Conservation (phyloP, 2,797 vertebrate species). For the Oryzias sinensis region DNA sequence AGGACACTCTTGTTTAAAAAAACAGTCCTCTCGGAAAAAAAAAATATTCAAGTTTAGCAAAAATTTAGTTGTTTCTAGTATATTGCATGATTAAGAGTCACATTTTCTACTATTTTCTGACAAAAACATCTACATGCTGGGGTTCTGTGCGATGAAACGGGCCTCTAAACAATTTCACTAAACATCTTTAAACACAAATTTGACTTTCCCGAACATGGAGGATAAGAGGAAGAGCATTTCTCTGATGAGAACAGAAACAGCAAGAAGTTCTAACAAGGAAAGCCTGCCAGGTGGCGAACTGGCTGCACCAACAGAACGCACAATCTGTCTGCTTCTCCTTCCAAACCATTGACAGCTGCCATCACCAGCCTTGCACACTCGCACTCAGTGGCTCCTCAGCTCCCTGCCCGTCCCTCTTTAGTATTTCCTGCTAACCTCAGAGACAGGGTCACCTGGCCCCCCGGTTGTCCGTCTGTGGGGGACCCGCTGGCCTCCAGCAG, state of each 20-base stretch:
- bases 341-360: slow-evolving; percentile 89
- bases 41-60: slow-evolving; percentile 24
- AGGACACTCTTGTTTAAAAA: slow-evolving; percentile 67
- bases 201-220: slow-evolving; percentile 73
- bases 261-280: slow-evolving; percentile 88
- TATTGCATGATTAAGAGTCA: slow-evolving; percentile 23
- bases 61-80: slow-evolving; percentile 5
- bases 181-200: slow-evolving; percentile 76
- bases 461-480: slow-evolving; percentile 78
- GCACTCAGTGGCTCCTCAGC: slow-evolving; percentile 79
- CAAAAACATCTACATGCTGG: slow-evolving; percentile 4
- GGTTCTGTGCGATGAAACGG: slow-evolving; percentile 31
- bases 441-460: slow-evolving; percentile 79
- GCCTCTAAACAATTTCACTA: slow-evolving; percentile 62
- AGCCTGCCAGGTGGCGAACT: slow-evolving; percentile 88
- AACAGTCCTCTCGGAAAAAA: slow-evolving; percentile 32
- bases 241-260: slow-evolving; percentile 85
- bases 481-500: slow-evolving; percentile 80
- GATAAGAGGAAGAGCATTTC: slow-evolving; percentile 80
- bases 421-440: slow-evolving; percentile 78
- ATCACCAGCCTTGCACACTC: slow-evolving; percentile 85
- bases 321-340: slow-evolving; percentile 89
- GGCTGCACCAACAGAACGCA: slow-evolving; percentile 88
- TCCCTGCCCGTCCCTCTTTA: slow-evolving; percentile 79
- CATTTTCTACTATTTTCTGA: slow-evolving; percentile 9